A percentile compares a stretch with the other conserved stretches of the same genome.
Evolutionary conservation across 2,797 vertebrate species (phyloP).

Genomic region (Sternotherus odoratus): DNA sequence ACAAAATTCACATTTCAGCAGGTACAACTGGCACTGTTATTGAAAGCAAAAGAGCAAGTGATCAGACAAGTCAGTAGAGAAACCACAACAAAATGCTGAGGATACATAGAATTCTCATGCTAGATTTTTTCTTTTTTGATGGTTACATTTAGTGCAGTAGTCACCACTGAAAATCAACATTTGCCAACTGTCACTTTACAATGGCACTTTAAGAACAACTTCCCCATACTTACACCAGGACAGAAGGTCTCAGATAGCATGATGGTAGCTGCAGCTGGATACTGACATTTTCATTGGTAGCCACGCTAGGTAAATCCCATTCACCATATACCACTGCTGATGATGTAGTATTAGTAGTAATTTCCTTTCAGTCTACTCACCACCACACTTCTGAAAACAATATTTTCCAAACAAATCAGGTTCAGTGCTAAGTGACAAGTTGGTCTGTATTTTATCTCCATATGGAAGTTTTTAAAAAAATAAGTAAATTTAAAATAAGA

Average conservation of each 20-base stretch:
- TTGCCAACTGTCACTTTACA: not conserved
- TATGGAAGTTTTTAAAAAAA: not conserved
- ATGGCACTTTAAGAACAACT: not conserved
- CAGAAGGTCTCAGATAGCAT: not conserved
- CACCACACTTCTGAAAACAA: not conserved
- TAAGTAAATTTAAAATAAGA: rapidly evolving
- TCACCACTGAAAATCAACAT: not conserved
- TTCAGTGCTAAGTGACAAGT: not conserved
- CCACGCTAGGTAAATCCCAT: not conserved
- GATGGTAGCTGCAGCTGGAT: not conserved
- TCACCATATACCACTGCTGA: not conserved
- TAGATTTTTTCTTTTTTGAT: not conserved
- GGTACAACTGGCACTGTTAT: not conserved
- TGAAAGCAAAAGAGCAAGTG: not conserved
- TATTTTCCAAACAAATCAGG: not conserved
- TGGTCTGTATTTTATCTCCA: not conserved
- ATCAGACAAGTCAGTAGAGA: not conserved
- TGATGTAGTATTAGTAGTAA: not conserved
- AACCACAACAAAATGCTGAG: not conserved
- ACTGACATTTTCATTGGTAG: not conserved
- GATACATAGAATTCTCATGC: not conserved
- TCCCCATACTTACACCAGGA: not conserved
- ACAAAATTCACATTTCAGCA: not conserved
- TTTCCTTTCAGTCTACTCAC: not conserved
- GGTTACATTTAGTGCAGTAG: not conserved